Evolutionary conservation across 1,140 invertebrate species (phyloP).

Genomic region (Teleopsis dalmanni): DNA sequence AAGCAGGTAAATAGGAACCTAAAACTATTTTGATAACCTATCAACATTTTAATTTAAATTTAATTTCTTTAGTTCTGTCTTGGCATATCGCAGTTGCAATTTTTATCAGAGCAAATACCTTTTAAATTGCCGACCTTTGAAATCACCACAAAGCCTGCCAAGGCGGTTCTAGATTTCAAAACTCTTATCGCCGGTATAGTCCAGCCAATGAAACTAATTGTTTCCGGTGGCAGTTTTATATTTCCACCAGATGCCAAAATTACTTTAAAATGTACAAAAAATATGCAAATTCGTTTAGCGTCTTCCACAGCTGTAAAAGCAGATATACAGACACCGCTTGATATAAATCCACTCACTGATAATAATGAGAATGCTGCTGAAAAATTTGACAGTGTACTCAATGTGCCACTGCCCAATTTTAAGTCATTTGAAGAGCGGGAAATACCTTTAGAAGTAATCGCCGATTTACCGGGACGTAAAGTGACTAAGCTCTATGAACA

Average conservation of each 20-base stretch:
- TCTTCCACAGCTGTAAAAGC: constrained; percentile 3
- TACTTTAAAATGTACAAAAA: constrained; percentile 52
- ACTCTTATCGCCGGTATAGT: constrained; percentile 62
- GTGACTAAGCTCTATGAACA: constrained; percentile 38
- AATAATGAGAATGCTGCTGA: constrained; percentile 18
- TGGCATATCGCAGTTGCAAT: constrained; percentile 51
- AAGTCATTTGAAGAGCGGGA: constrained; percentile 61
- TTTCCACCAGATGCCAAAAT: constrained; percentile 49
- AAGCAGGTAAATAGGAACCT: constrained; percentile 23
- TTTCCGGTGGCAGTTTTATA: constrained; percentile 60
- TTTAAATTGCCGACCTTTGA: constrained; percentile 41
- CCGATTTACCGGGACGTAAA: constrained; percentile 64
- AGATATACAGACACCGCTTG: not conserved
- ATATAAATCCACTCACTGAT: not conserved
- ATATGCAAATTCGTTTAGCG: constrained; percentile 46
- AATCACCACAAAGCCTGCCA: constrained; percentile 47
- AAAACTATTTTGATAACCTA: not conserved
- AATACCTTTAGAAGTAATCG: constrained; percentile 59
- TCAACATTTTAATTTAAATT: not conserved
- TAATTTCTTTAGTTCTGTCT: constrained; percentile 24
- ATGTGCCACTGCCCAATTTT: constrained; percentile 55
- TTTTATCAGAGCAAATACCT: constrained; percentile 50
- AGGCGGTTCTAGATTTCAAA: constrained; percentile 44
- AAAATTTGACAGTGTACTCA: constrained; percentile 51
- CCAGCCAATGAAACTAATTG: constrained; percentile 59